Conservation (phyloP, 1,140 invertebrate species). For the Drosophila sp. region DNA sequence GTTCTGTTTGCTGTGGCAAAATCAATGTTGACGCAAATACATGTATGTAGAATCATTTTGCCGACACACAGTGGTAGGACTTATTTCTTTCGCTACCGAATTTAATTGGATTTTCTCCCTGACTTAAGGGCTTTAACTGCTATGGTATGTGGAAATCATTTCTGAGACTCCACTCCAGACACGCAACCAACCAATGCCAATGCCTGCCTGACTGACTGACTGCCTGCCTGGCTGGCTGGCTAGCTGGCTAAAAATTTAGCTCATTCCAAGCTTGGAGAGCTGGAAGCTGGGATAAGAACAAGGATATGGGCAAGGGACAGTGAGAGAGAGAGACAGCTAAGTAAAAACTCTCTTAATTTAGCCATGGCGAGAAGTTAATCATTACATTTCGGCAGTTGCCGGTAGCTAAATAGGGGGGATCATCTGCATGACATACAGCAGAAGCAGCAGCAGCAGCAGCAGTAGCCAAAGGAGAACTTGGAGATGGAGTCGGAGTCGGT, state of each 20-base stretch:
- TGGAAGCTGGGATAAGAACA: constrained; percentile 4
- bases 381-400: constrained; percentile 67
- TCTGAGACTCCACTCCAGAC: constrained; percentile 58
- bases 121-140: constrained; percentile 81
- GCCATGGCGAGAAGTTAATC: constrained; percentile 74
- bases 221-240: not conserved
- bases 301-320: not conserved
- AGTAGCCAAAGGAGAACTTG: not conserved
- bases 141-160: constrained; percentile 80
- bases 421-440: constrained; percentile 6
- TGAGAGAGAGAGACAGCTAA: constrained; percentile 21
- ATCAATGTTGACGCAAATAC: constrained; percentile 81
- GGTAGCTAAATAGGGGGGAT: constrained; percentile 30
- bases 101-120: constrained; percentile 82
- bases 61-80: constrained; percentile 70
- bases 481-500: not conserved
- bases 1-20: constrained; percentile 59
- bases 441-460: not conserved
- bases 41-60: constrained; percentile 82
- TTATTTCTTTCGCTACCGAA: constrained; percentile 82
- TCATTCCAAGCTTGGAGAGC: constrained; percentile 8
- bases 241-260: constrained; percentile 2
- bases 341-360: constrained; percentile 80
- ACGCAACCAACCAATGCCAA: constrained; percentile 56
- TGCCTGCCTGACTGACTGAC: constrained; percentile 7